Conservation (phyloP, 2,113 vertebrate genomes). For the Otus sunia region DNA sequence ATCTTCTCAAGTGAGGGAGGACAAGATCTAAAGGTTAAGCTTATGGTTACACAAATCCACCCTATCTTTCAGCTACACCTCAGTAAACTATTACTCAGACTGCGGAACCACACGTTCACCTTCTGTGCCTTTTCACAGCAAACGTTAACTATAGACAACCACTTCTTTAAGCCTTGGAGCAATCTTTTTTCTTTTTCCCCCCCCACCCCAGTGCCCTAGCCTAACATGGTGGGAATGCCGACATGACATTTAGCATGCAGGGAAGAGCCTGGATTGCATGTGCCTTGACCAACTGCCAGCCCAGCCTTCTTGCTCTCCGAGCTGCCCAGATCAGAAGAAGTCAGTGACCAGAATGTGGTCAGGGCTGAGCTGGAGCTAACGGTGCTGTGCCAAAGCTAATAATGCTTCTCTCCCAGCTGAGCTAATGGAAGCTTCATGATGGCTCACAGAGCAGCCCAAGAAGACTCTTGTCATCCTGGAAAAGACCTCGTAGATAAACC, state of each 20-base stretch:
- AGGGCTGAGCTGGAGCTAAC: background rate
- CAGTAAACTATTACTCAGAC: constrained; percentile 34
- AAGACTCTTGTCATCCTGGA: background rate
- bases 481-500: background rate
- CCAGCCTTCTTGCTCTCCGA: background rate
- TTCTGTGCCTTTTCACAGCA: background rate
- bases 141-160: rapidly evolving
- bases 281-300: constrained; percentile 44
- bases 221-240: background rate
- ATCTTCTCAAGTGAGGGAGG: constrained; percentile 21
- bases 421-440: constrained; percentile 18
- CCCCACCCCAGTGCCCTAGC: background rate
- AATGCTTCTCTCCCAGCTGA: background rate
- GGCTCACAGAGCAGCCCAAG: background rate
- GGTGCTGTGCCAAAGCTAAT: constrained; percentile 1
- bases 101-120: background rate
- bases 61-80: constrained; percentile 7
- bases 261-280: constrained; percentile 25
- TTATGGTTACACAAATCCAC: constrained; percentile 60
- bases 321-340: constrained; percentile 35
- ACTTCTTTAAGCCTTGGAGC: background rate
- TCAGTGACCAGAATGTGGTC: constrained; percentile 39
- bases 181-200: background rate
- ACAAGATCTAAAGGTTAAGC: constrained; percentile 22
- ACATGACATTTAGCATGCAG: background rate